phyloP scores from a whole-genome alignment of 1,140 invertebrate species.

The Kradibia gibbosae region DNA sequence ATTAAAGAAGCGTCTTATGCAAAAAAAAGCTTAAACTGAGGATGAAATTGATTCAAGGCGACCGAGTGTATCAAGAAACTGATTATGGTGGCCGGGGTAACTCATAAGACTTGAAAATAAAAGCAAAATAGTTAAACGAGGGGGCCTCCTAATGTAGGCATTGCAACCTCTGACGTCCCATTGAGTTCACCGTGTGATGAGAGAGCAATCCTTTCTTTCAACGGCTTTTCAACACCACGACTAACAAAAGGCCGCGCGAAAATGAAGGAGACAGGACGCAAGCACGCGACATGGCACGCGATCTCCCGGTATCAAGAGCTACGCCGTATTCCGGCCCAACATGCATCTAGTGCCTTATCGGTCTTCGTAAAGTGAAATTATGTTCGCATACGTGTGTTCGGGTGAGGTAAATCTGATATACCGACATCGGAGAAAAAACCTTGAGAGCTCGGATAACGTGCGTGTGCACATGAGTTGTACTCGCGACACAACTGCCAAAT shows the following conservation, averaged over 20 bases:
- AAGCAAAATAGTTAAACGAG: neutral
- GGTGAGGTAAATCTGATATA: neutral
- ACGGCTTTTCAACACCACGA: constrained; percentile 51
- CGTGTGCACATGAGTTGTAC: neutral
- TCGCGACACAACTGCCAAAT: neutral
- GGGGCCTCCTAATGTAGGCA: too few species aligned
- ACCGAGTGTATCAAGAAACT: neutral
- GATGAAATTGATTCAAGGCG: too few species aligned
- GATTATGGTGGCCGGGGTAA: neutral
- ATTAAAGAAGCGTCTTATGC: neutral
- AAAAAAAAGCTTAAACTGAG: neutral
- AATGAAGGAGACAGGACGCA: neutral
- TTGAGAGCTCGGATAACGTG: too few species aligned
- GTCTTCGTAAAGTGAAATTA: constrained; percentile 70
- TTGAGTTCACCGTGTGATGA: neutral
- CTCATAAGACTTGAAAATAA: neutral
- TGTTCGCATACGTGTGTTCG: constrained; percentile 59
- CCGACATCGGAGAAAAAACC: too few species aligned
- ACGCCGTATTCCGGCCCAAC: constrained; percentile 56
- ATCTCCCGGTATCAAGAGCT: constrained; percentile 67
- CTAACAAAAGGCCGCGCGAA: constrained; percentile 51
- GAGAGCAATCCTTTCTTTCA: constrained; percentile 56
- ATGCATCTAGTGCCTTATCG: constrained; percentile 68
- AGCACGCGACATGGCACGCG: constrained; percentile 61
- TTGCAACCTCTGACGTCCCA: neutral